phyloP scores from a whole-genome alignment of 1,140 invertebrate genomes.

The Phymastichus coffea region DNA sequence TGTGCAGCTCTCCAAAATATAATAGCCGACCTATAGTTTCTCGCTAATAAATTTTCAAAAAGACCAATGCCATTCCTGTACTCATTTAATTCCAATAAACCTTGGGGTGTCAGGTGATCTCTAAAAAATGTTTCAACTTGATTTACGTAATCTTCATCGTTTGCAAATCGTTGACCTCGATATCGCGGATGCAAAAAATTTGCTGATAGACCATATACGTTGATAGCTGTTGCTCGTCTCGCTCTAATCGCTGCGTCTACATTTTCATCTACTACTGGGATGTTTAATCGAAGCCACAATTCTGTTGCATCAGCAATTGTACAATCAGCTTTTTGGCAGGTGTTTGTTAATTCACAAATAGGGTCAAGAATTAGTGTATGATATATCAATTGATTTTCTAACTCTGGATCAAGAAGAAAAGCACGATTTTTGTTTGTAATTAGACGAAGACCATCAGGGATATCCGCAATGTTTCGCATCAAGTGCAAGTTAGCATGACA shows the following conservation, averaged over 20 bases:
- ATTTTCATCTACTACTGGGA: not conserved
- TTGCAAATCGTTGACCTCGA: not conserved
- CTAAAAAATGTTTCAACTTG: not conserved
- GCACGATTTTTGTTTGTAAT: too few species aligned
- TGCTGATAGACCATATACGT: not conserved
- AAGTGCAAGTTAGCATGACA: too few species aligned
- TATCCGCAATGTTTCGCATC: too few species aligned
- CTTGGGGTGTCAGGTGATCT: not conserved
- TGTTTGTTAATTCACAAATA: too few species aligned
- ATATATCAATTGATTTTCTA: too few species aligned
- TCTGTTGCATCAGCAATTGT: too few species aligned
- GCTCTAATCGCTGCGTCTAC: not conserved
- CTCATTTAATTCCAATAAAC: not conserved
- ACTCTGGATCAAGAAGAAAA: too few species aligned
- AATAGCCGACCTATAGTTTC: not conserved
- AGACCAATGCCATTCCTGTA: not conserved
- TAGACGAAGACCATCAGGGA: too few species aligned
- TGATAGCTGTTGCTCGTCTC: not conserved
- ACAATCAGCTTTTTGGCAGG: too few species aligned
- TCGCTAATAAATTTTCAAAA: not conserved
- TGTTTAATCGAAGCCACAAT: too few species aligned
- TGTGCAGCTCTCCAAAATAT: not conserved
- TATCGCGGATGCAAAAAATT: not conserved
- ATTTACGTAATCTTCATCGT: not conserved
- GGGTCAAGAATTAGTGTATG: too few species aligned